Evolutionary conservation across 2,113 vertebrate genomes (phyloP).

Genomic region (Hippotragus niger): DNA sequence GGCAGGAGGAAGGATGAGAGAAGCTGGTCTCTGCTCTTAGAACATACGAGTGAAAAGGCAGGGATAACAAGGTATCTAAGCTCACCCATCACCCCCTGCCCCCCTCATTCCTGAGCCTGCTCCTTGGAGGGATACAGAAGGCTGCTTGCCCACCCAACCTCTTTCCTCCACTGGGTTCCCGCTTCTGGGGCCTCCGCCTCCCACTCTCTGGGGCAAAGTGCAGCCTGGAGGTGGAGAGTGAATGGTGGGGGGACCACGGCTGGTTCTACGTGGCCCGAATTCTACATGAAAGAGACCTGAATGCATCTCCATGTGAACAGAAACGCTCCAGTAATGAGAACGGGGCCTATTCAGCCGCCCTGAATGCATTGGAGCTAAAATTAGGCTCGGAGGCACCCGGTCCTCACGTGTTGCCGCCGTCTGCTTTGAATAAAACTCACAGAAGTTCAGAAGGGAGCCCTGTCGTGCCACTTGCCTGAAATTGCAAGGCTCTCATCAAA

Average conservation of each 20-base stretch:
- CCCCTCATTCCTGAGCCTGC: fast-evolving
- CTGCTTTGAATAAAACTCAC: background rate
- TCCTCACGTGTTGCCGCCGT: background rate
- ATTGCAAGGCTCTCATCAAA: background rate
- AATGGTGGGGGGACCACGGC: background rate
- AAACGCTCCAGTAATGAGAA: background rate
- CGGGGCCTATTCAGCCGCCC: background rate
- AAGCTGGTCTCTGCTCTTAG: background rate
- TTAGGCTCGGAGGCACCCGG: background rate
- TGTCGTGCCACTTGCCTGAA: background rate
- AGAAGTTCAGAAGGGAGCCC: background rate
- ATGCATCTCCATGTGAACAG: background rate
- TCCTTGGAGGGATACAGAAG: fast-evolving
- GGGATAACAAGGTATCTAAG: background rate
- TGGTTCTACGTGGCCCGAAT: background rate
- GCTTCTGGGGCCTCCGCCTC: background rate
- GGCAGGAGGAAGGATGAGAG: background rate
- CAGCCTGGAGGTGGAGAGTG: background rate
- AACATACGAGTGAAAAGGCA: background rate
- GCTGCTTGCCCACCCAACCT: background rate
- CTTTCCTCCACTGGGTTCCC: background rate
- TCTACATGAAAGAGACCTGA: background rate
- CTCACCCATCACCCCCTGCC: fast-evolving
- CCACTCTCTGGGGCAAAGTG: background rate
- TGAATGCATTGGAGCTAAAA: background rate